Conservation (phyloP, 2,888 invertebrate species). For the Eupithecia vulgata region DNA sequence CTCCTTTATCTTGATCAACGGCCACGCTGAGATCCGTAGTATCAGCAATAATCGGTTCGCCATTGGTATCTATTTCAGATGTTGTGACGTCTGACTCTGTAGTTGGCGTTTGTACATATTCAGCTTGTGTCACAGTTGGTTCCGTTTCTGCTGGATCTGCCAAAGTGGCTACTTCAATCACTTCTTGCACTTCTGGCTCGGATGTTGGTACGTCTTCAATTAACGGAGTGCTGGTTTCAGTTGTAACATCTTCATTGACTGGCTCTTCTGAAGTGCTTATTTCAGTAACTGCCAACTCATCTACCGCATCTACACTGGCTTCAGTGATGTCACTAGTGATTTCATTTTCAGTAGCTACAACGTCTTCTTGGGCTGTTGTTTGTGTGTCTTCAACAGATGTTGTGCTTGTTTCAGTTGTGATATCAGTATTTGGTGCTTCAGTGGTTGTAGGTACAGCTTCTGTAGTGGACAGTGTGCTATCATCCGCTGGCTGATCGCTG, state of each 20-base stretch:
- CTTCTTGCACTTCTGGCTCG: constrained; percentile 44
- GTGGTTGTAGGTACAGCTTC: not conserved
- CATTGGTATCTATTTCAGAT: not conserved
- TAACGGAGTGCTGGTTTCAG: not conserved
- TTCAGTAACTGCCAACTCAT: not conserved
- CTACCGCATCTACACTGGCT: not conserved
- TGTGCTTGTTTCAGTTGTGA: not conserved
- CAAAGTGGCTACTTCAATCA: constrained; percentile 17
- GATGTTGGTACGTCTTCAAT: constrained; percentile 31
- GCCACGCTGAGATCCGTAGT: not conserved
- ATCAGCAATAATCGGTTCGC: not conserved
- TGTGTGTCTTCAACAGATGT: not conserved
- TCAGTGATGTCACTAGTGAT: not conserved
- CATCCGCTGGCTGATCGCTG: not conserved
- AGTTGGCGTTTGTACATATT: not conserved
- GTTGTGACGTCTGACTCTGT: not conserved
- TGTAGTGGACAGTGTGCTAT: not conserved
- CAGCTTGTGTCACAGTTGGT: not conserved
- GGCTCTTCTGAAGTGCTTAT: not conserved
- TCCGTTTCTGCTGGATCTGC: not conserved
- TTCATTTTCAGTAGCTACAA: not conserved
- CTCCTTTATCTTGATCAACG: not conserved
- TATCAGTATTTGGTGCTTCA: constrained; percentile 1
- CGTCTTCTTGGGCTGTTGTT: not conserved
- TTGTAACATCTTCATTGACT: constrained; percentile 1